These are phyloP conservation scores for Oostethus manadensis DNA, from an alignment of 2,113 vertebrate genomes.

Conservation along the genomic window DNA sequence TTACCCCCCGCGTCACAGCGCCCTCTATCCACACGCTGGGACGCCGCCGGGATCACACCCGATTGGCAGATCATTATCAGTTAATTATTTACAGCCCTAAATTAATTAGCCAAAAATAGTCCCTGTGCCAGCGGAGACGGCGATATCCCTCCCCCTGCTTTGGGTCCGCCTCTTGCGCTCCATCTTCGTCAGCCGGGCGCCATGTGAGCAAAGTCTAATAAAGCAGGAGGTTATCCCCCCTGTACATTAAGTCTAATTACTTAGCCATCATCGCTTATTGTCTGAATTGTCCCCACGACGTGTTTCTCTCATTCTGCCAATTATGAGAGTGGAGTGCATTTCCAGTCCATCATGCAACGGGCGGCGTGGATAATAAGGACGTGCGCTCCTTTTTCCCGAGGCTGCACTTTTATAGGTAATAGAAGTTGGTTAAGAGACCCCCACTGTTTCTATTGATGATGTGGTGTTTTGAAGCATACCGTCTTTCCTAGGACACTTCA, in stretches of 20 bases:
- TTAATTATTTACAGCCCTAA: conserved; percentile 81
- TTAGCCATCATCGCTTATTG: conserved; percentile 12
- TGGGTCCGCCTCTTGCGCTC: conserved; percentile 12
- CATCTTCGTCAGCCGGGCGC: conserved; percentile 39
- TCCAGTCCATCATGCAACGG: not conserved
- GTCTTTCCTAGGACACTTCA: conserved; percentile 51
- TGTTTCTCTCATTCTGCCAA: conserved; percentile 12
- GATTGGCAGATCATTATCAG: conserved; percentile 81
- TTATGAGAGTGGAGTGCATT: conserved; percentile 11
- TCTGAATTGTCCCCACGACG: conserved; percentile 16
- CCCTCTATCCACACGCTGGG: conserved; percentile 45
- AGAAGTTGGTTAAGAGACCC: conserved; percentile 2
- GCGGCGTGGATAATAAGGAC: not conserved
- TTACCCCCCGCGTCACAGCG: conserved; percentile 50
- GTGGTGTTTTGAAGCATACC: conserved; percentile 17
- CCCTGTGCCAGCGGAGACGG: conserved; percentile 57
- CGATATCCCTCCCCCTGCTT: conserved; percentile 50
- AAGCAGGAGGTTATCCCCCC: conserved; percentile 32
- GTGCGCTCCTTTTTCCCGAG: not conserved
- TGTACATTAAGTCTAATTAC: conserved; percentile 25
- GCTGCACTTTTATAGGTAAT: not conserved
- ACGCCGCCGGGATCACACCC: conserved; percentile 69
- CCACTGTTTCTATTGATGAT: conserved; percentile 11
- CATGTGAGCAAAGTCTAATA: conserved; percentile 58
- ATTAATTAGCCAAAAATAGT: conserved; percentile 80